Evolutionary conservation across 2,888 invertebrate genomes (phyloP).

Genomic region (Protodeltote pygarga): DNA sequence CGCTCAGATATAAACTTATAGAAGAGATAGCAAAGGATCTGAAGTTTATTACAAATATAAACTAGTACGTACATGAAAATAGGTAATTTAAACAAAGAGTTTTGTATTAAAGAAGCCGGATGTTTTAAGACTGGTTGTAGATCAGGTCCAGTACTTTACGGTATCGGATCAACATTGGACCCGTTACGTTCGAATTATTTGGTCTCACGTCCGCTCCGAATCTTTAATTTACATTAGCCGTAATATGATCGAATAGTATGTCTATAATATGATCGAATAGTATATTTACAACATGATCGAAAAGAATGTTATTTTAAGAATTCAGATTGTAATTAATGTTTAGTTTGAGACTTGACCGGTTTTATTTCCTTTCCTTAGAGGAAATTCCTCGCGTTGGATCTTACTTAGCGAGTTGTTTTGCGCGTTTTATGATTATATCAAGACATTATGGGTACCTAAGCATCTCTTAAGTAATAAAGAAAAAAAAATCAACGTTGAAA

Average conservation of each 20-base stretch:
- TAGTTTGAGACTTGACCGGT: conserved; percentile 8
- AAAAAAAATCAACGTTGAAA: too few relatives aligned
- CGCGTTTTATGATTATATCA: conserved; percentile 4
- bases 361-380: conserved; percentile 20
- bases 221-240: conserved; percentile 16
- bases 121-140: conserved; percentile 53
- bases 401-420: background rate
- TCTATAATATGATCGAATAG: background rate
- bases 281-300: too few relatives aligned
- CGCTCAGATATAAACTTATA: conserved; percentile 14
- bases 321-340: conserved; percentile 1
- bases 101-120: conserved; percentile 42
- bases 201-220: conserved; percentile 22
- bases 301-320: conserved; percentile 8
- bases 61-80: conserved; percentile 16
- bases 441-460: too few relatives aligned
- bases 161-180: conserved; percentile 46
- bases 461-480: too few relatives aligned
- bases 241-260: background rate
- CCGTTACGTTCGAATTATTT: conserved; percentile 55
- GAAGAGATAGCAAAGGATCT: conserved; percentile 9
- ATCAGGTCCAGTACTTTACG: conserved; percentile 57
- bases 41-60: conserved; percentile 14
- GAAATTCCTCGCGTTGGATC: conserved; percentile 15
- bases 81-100: conserved; percentile 38